These are phyloP conservation scores for Pantherophis alleghaniensis DNA, from an alignment of 2,797 vertebrate species.

Conservation along the genomic window DNA sequence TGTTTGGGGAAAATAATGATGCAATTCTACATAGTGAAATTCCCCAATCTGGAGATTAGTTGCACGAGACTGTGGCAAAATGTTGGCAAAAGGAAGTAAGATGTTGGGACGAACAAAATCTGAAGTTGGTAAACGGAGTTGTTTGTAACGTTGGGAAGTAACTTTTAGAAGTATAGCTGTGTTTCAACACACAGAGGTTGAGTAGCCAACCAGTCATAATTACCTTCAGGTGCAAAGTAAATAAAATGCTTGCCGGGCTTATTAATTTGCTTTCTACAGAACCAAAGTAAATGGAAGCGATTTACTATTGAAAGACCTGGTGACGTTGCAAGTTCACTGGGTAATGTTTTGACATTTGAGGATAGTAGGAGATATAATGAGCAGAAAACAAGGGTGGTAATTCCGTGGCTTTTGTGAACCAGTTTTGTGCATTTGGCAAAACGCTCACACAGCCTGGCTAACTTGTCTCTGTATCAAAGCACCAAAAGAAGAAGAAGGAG, in stretches of 20 bases:
- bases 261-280: conserved; percentile 34
- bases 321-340: conserved; percentile 18
- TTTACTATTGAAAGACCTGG: conserved; percentile 57
- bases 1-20: not conserved
- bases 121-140: not conserved
- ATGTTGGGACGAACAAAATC: not conserved
- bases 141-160: not conserved
- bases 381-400: conserved; percentile 50
- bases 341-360: conserved; percentile 53
- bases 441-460: conserved; percentile 44
- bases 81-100: not conserved
- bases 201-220: conserved; percentile 44
- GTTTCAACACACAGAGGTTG: not conserved
- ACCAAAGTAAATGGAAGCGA: conserved; percentile 55
- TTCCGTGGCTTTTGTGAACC: conserved; percentile 32
- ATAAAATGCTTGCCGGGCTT: conserved; percentile 30
- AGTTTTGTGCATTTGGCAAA: conserved; percentile 34
- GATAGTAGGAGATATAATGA: conserved; percentile 47
- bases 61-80: not conserved
- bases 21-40: not conserved
- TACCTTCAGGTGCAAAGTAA: conserved; percentile 51
- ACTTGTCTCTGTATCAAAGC: conserved; percentile 25
- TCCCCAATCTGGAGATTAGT: not conserved
- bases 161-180: conserved; percentile 14
- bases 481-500: not conserved